A percentile compares a stretch with the other conserved stretches of the same genome.
Evolutionary conservation across 2,797 vertebrate species (phyloP).

Genomic region (Phrynocephalus guinanensis): DNA sequence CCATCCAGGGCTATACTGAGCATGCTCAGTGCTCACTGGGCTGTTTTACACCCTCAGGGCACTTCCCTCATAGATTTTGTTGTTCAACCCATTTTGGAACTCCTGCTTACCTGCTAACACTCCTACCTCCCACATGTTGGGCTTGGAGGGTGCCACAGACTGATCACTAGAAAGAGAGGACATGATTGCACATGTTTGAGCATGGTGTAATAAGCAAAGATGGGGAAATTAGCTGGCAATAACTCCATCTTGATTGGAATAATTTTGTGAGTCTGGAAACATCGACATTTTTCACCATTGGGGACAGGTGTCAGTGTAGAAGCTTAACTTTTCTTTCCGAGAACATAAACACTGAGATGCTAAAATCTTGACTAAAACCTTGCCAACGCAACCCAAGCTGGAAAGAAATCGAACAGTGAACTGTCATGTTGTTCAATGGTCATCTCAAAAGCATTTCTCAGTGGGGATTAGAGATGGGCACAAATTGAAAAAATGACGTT

Average conservation of each 20-base stretch:
- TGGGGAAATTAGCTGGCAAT: no score
- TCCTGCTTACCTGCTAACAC: no score
- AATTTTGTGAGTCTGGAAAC: neutral
- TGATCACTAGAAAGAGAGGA: neutral
- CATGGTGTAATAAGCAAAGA: neutral
- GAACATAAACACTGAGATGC: neutral
- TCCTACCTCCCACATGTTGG: neutral
- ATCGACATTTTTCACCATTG: neutral
- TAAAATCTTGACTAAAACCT: neutral
- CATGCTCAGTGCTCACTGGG: neutral
- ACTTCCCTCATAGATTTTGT: neutral
- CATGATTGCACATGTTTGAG: neutral
- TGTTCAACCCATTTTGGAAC: neutral
- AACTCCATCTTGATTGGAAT: no score
- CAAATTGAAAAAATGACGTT: no score
- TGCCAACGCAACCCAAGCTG: conserved; percentile 18
- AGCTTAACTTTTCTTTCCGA: neutral
- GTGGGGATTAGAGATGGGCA: conserved; percentile 44
- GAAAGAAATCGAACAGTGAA: conserved; percentile 41
- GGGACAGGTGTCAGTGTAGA: neutral
- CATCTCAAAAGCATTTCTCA: conserved; percentile 57
- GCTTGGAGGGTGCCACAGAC: neutral
- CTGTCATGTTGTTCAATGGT: conserved; percentile 18
- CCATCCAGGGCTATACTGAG: neutral
- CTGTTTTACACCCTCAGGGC: neutral